Evolutionary conservation across 2,113 vertebrate genomes (phyloP).

Genomic region (Ammodytes marinus): DNA sequence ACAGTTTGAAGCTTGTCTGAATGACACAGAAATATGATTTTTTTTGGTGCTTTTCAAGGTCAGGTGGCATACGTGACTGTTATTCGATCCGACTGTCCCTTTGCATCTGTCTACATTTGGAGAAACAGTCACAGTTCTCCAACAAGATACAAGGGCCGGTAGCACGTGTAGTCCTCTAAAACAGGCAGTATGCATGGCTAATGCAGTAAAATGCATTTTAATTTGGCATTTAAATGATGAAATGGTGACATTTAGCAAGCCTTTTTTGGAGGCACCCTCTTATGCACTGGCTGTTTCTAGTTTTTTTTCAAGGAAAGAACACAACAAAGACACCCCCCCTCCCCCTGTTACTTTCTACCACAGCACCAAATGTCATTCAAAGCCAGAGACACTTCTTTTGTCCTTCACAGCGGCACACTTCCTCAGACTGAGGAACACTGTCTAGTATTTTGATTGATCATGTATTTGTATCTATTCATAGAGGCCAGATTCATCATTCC

Average conservation of each 20-base stretch:
- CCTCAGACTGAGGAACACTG: constrained; percentile 81
- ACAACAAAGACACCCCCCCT: constrained; percentile 27
- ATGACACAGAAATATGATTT: constrained; percentile 32
- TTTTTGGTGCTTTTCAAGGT: constrained; percentile 53
- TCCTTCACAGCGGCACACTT: constrained; percentile 87
- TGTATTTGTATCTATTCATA: constrained; percentile 93
- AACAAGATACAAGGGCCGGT: neutral
- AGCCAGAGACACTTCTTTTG: constrained; percentile 66
- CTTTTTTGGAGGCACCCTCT: constrained; percentile 27
- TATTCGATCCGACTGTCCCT: constrained; percentile 45
- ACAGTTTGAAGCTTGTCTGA: constrained; percentile 43
- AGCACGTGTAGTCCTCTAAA: no score
- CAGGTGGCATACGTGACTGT: constrained; percentile 48
- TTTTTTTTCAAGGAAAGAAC: constrained; percentile 37
- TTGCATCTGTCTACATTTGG: constrained; percentile 33
- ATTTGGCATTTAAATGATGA: constrained; percentile 43
- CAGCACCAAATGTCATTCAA: constrained; percentile 86
- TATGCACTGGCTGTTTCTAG: constrained; percentile 7
- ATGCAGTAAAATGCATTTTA: constrained; percentile 16
- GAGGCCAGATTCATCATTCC: constrained; percentile 97
- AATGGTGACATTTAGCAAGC: constrained; percentile 35
- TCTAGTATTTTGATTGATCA: constrained; percentile 93
- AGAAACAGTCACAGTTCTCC: constrained; percentile 8
- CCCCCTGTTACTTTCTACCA: constrained; percentile 22
- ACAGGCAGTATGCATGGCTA: neutral